A percentile compares a stretch with the other conserved stretches of the same genome.
phyloP scores from a whole-genome alignment of 2,888 invertebrate genomes.

The Synanthedon formicaeformis region DNA sequence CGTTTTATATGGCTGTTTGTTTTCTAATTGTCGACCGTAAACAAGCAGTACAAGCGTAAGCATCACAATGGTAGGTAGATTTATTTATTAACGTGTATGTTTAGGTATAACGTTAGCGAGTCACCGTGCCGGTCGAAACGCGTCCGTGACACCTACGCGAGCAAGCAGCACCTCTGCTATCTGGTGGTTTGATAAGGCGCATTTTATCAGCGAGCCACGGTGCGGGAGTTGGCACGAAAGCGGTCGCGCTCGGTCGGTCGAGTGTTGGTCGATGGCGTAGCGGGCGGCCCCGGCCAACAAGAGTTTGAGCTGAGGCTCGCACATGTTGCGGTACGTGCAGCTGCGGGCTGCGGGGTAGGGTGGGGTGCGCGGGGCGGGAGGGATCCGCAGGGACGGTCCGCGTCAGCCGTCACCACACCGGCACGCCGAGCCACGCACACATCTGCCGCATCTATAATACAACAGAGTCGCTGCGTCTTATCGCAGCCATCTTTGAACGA shows the following conservation, averaged over 20 bases:
- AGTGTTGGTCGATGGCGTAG: constrained; percentile 29
- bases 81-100: no score
- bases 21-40: no score
- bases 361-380: constrained; percentile 8
- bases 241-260: constrained; percentile 37
- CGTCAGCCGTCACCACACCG: constrained; percentile 38
- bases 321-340: constrained; percentile 66
- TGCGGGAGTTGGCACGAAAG: constrained; percentile 38
- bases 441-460: constrained; percentile 31
- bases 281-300: constrained; percentile 21
- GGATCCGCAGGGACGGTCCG: constrained; percentile 20
- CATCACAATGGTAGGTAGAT: no score
- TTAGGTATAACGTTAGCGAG: constrained; percentile 27
- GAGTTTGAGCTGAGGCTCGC: constrained; percentile 25
- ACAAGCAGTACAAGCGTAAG: no score
- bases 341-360: constrained; percentile 16
- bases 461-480: constrained; percentile 64
- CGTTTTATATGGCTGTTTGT: no score
- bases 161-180: constrained; percentile 66
- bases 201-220: constrained; percentile 54
- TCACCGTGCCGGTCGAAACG: constrained; percentile 19
- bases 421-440: constrained; percentile 50
- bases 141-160: constrained; percentile 66
- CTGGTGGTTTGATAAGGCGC: constrained; percentile 60
- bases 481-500: constrained; percentile 68